Conservation (phyloP, 2,797 vertebrate species). For the Coreius guichenoti region DNA sequence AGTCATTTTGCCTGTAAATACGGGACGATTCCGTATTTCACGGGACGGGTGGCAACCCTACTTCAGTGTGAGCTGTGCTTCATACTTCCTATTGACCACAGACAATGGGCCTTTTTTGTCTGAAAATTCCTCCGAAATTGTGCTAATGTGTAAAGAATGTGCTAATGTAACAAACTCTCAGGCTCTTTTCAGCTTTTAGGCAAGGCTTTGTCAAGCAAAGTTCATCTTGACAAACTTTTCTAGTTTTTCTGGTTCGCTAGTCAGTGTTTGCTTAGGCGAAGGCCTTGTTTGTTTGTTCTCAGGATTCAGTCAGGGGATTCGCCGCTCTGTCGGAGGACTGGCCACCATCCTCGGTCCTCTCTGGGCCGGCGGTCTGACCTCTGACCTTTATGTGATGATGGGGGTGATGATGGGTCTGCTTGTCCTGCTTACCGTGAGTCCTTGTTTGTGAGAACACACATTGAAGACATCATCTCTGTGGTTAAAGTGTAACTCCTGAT, state of each 20-base stretch:
- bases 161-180: not conserved
- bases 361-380: constrained; percentile 83
- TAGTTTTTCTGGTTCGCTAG: not conserved
- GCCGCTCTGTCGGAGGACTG: constrained; percentile 83
- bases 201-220: not conserved
- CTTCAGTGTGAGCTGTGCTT: too few relatives aligned
- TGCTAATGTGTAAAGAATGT: too few relatives aligned
- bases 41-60: too few relatives aligned
- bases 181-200: not conserved
- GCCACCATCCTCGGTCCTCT: constrained; percentile 87
- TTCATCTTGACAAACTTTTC: not conserved
- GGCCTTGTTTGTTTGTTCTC: not conserved
- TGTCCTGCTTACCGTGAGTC: constrained; percentile 78
- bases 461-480: not conserved
- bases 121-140: too few relatives aligned
- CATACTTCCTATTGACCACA: too few relatives aligned
- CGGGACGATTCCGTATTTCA: too few relatives aligned
- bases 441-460: not conserved
- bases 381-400: constrained; percentile 83
- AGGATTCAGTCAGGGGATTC: constrained; percentile 87
- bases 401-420: constrained; percentile 86
- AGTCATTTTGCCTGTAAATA: too few relatives aligned
- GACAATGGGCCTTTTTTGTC: too few relatives aligned
- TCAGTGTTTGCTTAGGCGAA: not conserved
- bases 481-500: not conserved